These are phyloP conservation scores for Encarsia formosa DNA, from an alignment of 2,888 invertebrate species.

Conservation along the genomic window DNA sequence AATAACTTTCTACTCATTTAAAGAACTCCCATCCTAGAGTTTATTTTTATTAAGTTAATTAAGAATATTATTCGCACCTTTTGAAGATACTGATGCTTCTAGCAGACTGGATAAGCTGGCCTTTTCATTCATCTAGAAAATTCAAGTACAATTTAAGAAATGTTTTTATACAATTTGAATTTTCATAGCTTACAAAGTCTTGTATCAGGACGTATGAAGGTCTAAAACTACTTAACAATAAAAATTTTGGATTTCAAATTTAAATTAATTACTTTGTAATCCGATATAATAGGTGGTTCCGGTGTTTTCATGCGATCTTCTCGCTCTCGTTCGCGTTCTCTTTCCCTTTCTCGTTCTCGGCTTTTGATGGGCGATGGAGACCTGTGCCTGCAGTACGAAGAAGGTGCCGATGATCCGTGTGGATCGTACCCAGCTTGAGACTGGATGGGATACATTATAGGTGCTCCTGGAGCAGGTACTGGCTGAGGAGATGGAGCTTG, in stretches of 20 bases:
- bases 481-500: constrained; percentile 24
- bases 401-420: background rate
- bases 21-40: no score
- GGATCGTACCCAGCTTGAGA: constrained; percentile 11
- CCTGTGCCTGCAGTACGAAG: background rate
- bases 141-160: constrained; percentile 14
- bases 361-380: no score
- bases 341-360: no score
- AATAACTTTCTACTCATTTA: no score
- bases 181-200: no score
- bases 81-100: constrained; percentile 49
- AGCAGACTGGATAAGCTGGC: constrained; percentile 51
- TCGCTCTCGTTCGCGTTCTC: background rate
- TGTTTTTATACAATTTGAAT: no score
- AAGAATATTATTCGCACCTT: constrained; percentile 45
- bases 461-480: constrained; percentile 29
- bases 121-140: constrained; percentile 48
- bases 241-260: no score
- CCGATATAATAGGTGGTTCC: constrained; percentile 49
- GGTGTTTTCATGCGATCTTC: constrained; percentile 46
- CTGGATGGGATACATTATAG: constrained; percentile 3
- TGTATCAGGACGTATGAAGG: no score
- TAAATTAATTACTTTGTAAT: constrained; percentile 45
- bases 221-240: no score
- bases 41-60: no score